Percentiles rank a stretch among this genome's conserved stretches.
Conservation (phyloP, 2,888 invertebrate species). For the Exocentrus adspersus region DNA sequence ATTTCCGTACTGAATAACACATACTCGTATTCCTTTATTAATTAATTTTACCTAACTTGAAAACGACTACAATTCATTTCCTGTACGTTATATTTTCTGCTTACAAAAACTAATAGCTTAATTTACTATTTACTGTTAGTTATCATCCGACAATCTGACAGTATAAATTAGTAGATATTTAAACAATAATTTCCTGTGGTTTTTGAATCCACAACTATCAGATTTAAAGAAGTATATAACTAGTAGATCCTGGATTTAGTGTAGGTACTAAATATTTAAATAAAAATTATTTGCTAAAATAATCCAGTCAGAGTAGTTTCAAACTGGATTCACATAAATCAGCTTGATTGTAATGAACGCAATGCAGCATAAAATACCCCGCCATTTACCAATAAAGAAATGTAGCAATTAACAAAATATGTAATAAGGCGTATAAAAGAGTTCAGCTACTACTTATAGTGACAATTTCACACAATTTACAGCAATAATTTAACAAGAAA, state of each 20-base stretch:
- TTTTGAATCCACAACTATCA: too few relatives aligned
- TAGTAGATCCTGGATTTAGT: too few relatives aligned
- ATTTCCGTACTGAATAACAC: background rate
- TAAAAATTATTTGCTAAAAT: too few relatives aligned
- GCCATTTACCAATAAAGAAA: background rate
- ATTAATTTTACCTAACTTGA: background rate
- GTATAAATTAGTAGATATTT: background rate
- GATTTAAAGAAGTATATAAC: too few relatives aligned
- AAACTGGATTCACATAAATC: too few relatives aligned
- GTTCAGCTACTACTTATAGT: conserved; percentile 19
- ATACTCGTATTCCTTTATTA: background rate
- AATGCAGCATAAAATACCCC: background rate
- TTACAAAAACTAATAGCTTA: background rate
- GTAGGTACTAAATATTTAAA: too few relatives aligned
- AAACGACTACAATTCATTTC: background rate
- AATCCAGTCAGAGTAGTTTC: too few relatives aligned
- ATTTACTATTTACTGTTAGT: background rate
- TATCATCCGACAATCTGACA: background rate
- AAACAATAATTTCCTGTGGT: too few relatives aligned
- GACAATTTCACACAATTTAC: conserved; percentile 20
- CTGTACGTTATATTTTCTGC: background rate
- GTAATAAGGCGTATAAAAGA: background rate
- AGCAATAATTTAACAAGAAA: conserved; percentile 16
- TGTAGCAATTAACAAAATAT: background rate
- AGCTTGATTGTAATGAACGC: too few relatives aligned